Base-by-base conservation (phyloP, 2,797 vertebrate genomes). In the Monodelphis domestica region DNA sequence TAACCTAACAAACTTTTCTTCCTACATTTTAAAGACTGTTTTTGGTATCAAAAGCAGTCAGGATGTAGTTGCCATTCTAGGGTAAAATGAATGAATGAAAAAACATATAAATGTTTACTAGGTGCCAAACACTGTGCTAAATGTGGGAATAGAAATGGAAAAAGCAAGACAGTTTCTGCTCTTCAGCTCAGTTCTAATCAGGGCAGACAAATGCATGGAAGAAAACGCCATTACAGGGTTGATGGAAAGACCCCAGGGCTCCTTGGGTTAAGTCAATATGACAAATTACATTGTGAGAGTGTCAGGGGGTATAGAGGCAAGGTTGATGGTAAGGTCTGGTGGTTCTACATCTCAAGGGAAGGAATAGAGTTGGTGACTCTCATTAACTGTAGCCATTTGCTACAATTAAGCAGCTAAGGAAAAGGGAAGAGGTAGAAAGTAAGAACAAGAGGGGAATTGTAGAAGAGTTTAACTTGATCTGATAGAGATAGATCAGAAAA, bases 1-100 rank as follows among this genome's bases (percentile, higher is more conserved):
- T 94, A 94, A 89, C 29, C 93, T 59, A 95, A 91, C 26, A 87
- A n/a, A 94, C 26, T 57, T 95, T n/a, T 55, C 56, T 50, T 91
- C 21, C 12, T 93, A n/a, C 29, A 53, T 90, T 96, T 95, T 93
- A 17, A 33, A 84, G 91, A 92, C 94, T 28, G 88, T 57, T 95
- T 38, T 78, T 90, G 84, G 93, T n/a, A n/a, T 55, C 70, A 21
- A 93, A 30, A 63, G 38, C 9, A 26, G n/a, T 78, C 45, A 38
- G 26, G 70, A 78, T 45, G 38, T 26, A 78, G 70, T 78, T 45
- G 38, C n/a, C 38, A 24, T 70, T 70, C 63, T 70, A 70, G 63
- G 38, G 0, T 38, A 70, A 70, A 70, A 70, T 38, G 70, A 78
- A 45, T 78, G 17, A 78, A 78, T 78, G n/a, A 78, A 78, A 45